Evolutionary conservation across 2,888 invertebrate genomes (phyloP), one percentile per base, ranked within the genome.

Genomic region (Parapristionchus giblindavisi): DNA sequence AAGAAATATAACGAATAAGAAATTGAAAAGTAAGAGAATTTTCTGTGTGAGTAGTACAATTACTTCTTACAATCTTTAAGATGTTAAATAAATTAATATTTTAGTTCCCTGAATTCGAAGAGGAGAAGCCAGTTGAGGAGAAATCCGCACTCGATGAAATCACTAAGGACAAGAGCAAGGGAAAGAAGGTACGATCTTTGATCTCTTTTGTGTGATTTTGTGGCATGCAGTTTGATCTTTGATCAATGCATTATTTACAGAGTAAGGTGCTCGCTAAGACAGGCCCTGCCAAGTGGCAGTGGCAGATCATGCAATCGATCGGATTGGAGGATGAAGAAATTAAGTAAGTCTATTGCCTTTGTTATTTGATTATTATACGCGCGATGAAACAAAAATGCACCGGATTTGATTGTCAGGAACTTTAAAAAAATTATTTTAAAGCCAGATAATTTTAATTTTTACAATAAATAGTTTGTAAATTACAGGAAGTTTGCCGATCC

Each of bases 281-380:
- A 2, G 95, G 94, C 0, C 88, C 91, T 3, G 92, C 93, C 0
- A 97, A 96, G 89, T 99, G 93, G 89, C 99, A 99, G 87, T 99
- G 98, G 98, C 94, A 98, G 90, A 99, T 99, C 74, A 99, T 99
- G 99, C 91, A 93, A 88, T 93, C 94, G 86, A 90, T 99, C 76
- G 97, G 96, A 0, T 90, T 99, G 65, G 88, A 91, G 2, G 93
- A 98, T 88, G 93, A 94, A n/a, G 96, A 98, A 87, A 98, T 99
- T 54, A 92, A 92, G 68, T 70, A 24, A 5, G 48, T 32, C 34
- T 32, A 17, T 11, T n/a, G 32, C 24, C 14, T 29, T 21, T 38
- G 38, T 3, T 63, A 5, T n/a, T n/a, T n/a, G n/a, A n/a, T n/a
- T n/a, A n/a, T n/a, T n/a, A n/a, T n/a, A n/a, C n/a, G n/a, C n/a